Conservation (phyloP, 2,888 invertebrate species). For the Chesias legatella region DNA sequence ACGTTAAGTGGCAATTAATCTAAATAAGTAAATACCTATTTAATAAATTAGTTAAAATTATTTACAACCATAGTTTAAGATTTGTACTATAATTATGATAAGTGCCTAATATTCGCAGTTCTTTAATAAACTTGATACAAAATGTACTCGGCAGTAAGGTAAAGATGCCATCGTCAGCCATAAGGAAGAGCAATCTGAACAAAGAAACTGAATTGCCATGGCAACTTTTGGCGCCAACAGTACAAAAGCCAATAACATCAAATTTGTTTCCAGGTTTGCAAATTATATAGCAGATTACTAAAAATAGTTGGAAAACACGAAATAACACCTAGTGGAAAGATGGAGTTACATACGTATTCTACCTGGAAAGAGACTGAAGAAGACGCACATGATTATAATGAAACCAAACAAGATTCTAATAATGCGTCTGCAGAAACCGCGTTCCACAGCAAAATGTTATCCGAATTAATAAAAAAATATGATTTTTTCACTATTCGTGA, state of each 20-base stretch:
- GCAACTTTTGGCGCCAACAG: slow-evolving; percentile 12
- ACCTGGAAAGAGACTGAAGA: slow-evolving; percentile 34
- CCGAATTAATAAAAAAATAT: slow-evolving; percentile 41
- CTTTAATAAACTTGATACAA: no score
- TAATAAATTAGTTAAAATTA: no score
- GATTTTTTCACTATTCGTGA: slow-evolving; percentile 60
- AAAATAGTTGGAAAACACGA: slow-evolving; percentile 19
- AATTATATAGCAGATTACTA: no score
- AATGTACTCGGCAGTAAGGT: no score
- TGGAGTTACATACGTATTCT: slow-evolving; percentile 50
- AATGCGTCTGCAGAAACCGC: slow-evolving; percentile 28
- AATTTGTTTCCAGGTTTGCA: slow-evolving; percentile 10
- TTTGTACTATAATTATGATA: no score
- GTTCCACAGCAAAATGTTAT: slow-evolving; percentile 31
- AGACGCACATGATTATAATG: slow-evolving; percentile 65
- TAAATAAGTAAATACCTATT: no score
- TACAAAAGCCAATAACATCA: neutral
- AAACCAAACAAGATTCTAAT: slow-evolving; percentile 46
- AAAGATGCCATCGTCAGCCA: no score
- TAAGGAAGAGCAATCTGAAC: no score
- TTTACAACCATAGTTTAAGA: no score
- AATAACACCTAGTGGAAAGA: slow-evolving; percentile 36
- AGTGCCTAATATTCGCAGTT: no score
- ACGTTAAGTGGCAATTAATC: no score
- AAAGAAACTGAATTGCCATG: no score